Base-by-base conservation (phyloP, 2,888 invertebrate genomes). In the Pseudeuparius sepicola region DNA sequence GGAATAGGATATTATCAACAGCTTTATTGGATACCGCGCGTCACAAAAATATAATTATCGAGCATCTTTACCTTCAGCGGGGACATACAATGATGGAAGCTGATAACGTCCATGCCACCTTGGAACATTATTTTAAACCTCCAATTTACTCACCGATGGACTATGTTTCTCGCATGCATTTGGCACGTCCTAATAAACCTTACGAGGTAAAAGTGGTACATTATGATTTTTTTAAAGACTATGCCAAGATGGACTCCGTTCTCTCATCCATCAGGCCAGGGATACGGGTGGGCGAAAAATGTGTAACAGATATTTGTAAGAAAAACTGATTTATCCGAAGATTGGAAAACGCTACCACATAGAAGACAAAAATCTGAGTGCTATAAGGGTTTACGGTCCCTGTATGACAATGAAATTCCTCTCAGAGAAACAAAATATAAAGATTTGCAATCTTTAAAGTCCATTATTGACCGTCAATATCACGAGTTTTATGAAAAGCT, bases 391-490 rank as follows among this genome's bases (percentile, higher is more conserved):
- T n/a, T n/a, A n/a, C n/a, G n/a, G n/a, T n/a, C n/a, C n/a, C n/a
- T n/a, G n/a, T n/a, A n/a, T n/a, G n/a, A n/a, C n/a, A n/a, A 10
- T 25, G 10, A 6, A 25, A 25, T 25, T 3, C 7, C 11, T 5
- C 9, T 25, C 7, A 10, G 5, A n/a, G 26, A 25, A 10, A 14
- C 26, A 9, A 25, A 25, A 10, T 25, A 25, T 9, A 25, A 10
- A n/a, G 10, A 25, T n/a, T 14, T 25, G 9, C 26, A 25, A 9
- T 6, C 9, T 7, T 9, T 25, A 3, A 4, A 25, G 14, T 25
- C n/a, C 9, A 3, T 25, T 14, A 25, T 25, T 25, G 26, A 25
- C n/a, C 30, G n/a, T n/a, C n/a, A n/a, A n/a, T n/a, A n/a, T n/a
- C n/a, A n/a, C n/a, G n/a, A n/a, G n/a, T n/a, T n/a, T n/a, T n/a